These are phyloP conservation scores for Podarcis lilfordi DNA, from an alignment of 2,797 vertebrate species.

Conservation along the genomic window DNA sequence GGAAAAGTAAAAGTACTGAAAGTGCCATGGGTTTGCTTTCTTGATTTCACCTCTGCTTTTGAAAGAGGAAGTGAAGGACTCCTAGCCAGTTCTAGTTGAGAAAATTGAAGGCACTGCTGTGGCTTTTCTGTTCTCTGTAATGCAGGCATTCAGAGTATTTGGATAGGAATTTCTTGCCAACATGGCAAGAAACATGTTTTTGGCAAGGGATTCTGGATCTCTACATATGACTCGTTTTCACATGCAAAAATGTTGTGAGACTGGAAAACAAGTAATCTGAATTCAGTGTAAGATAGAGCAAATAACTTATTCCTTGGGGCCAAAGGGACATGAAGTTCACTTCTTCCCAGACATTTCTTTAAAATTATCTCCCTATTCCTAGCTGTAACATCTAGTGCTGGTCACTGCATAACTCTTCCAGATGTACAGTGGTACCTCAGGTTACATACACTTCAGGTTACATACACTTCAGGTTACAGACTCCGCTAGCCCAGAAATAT, in stretches of 20 bases:
- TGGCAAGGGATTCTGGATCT: neutral
- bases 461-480: too few relatives aligned
- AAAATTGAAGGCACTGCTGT: neutral
- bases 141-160: neutral
- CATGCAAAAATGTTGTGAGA: neutral
- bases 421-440: too few relatives aligned
- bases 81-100: neutral
- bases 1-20: neutral
- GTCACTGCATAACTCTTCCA: neutral
- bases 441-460: too few relatives aligned
- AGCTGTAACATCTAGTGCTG: neutral
- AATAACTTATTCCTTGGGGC: neutral
- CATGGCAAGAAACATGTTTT: neutral
- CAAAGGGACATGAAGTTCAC: neutral
- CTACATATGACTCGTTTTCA: neutral
- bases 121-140: neutral
- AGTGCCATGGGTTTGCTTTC: neutral
- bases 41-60: neutral
- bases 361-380: neutral
- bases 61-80: neutral
- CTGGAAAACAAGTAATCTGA: neutral
- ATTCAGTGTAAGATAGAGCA: neutral
- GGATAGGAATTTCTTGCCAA: neutral
- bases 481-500: too few relatives aligned
- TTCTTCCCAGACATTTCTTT: neutral